Evolutionary conservation across 2,113 vertebrate species (phyloP), one percentile per base, ranked within the genome.

Genomic region (Mirounga angustirostris): DNA sequence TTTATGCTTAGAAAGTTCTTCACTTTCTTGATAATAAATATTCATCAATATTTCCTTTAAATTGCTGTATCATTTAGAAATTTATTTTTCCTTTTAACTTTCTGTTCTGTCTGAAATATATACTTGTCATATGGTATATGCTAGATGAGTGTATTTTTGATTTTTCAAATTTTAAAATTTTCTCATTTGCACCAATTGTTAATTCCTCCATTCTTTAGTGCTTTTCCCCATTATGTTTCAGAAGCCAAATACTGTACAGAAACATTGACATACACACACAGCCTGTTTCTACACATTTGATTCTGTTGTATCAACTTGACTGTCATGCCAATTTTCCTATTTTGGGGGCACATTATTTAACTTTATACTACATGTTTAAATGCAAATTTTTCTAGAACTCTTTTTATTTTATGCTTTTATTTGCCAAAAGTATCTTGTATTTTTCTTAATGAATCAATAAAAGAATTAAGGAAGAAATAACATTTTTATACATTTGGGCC

Each of bases 21-120:
- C 12, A 71, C 28, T 61, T 24, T 46, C 18, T 91, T 54, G 11
- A 50, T 59, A 94, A 61, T 80, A 82, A 59, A 26, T 73, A 65
- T 88, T 96, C 69, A 79, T 2, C 56, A 73, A 63, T 56, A 2
- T 52, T 74, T 96, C 40, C 36, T 89, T 79, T 61, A 94, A 30
- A 67, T 67, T 69, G 28, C 30, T 67, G 18, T 58, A 67, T 80
- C 92, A 30, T 85, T 89, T 78, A 43, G 16, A 85, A 74, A 36
- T 85, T 26, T 82, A 46, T 5, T 67, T 84, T 54, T 87, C n/a
- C 3, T 94, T 96, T 89, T 65, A 85, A 74, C 4, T 36, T 94
- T 84, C 4, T 50, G 14, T 4, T 36, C 19, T n/a, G 16, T 63
- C 13, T 33, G 7, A 80, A 89, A 58, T 85, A 84, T 10, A 13